phyloP scores from a whole-genome alignment of 2,113 vertebrate species.

The Forbesichthys papilliferus region DNA sequence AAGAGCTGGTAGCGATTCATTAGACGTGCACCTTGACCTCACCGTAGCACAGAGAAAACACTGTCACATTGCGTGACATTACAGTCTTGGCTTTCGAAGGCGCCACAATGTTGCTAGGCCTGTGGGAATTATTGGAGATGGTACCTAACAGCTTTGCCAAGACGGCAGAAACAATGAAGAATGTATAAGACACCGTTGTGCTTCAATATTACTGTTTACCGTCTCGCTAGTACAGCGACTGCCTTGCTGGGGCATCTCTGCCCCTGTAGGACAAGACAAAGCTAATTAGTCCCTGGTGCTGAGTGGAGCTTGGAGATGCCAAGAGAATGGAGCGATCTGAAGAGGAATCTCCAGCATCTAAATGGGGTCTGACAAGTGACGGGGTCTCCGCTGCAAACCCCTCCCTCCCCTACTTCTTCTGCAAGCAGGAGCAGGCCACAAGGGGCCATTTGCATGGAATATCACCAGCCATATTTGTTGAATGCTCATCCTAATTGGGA shows the following conservation, averaged over 20 bases:
- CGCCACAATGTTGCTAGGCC: background rate
- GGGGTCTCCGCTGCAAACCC: conserved; percentile 24
- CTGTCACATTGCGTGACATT: too few species aligned
- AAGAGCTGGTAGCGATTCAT: conserved; percentile 2
- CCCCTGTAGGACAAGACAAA: conserved; percentile 34
- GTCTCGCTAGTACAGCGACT: conserved; percentile 6
- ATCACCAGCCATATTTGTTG: conserved; percentile 53
- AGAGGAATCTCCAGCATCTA: conserved; percentile 35
- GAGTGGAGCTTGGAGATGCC: conserved; percentile 23
- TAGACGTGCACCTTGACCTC: too few species aligned
- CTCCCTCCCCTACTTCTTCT: background rate
- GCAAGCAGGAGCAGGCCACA: conserved; percentile 24
- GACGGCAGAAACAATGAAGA: conserved; percentile 25
- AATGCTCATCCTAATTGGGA: conserved; percentile 65
- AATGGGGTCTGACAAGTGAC: conserved; percentile 60
- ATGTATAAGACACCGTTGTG: conserved; percentile 10
- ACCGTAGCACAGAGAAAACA: too few species aligned
- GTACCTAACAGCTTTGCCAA: conserved; percentile 22
- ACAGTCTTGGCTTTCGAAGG: too few species aligned
- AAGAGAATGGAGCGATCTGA: conserved; percentile 34
- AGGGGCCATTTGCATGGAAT: conserved; percentile 44
- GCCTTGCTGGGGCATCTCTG: conserved; percentile 25
- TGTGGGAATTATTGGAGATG: too few species aligned
- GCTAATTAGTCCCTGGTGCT: conserved; percentile 65
- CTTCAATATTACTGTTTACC: conserved; percentile 30